Base-by-base conservation (phyloP, 2,888 invertebrate genomes). In the Candidula unifasciata region DNA sequence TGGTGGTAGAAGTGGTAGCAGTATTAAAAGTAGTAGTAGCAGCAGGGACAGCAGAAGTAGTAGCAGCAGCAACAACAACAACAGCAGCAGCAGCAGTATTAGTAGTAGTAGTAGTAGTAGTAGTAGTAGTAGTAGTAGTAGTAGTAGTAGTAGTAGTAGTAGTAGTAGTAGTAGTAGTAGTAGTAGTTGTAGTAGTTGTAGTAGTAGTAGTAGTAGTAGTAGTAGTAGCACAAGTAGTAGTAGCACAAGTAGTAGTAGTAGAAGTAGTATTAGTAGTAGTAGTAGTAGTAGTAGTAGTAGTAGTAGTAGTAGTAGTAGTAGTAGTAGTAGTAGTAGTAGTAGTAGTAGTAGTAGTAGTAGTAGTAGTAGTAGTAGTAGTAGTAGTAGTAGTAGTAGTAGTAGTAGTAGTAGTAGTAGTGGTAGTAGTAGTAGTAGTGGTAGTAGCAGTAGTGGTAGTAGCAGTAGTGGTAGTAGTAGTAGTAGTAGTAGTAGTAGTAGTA, bases 21-120 rank as follows among this genome's bases (percentile, higher is more conserved):
- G 33, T 35, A 35, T 21, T 71, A 71, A 30, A 18, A 3, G n/a
- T 60, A 60, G 60, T 60, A 60, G 33, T 30, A 21, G 33, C 16
- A 71, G 33, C 16, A 35, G 37, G 6, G 2, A 30, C 1, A 35
- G 71, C 2, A 30, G 37, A 0, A 71, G 71, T 71, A 71, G 71
- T 71, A 27, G 71, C 27, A 5, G 71, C 27, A 71, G 30, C 27
- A 71, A 30, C 27, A 3, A n/a, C n/a, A n/a, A n/a, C n/a, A n/a
- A n/a, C n/a, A n/a, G 71, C 27, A 6, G 37, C 21, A 6, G 71
- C 27, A 6, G 71, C 21, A 3, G 37, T 71, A 6, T 13, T 71
- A 71, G 71, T 35, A 71, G 21, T 35, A 35, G 71, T 71, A 35
- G 71, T 71, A 71, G 71, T 71, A 35, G 71, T 71, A 71, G 71